Evolutionary conservation across 2,797 vertebrate genomes (phyloP).

Genomic region (Darevskia mixta): DNA sequence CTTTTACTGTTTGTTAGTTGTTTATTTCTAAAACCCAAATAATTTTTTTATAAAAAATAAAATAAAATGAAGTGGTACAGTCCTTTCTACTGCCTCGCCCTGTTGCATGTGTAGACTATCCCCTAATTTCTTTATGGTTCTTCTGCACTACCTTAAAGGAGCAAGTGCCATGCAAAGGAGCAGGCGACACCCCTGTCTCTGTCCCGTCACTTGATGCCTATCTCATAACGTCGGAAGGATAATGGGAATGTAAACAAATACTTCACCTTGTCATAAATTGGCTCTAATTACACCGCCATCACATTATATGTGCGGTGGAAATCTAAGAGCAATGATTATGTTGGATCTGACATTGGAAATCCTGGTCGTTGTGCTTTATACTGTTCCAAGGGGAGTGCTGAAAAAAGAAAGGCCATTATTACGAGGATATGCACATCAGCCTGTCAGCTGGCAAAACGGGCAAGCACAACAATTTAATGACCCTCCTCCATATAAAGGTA

Average conservation of each 20-base stretch:
- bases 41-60: too few species aligned
- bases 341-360: constrained; percentile 38
- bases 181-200: neutral
- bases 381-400: constrained; percentile 15
- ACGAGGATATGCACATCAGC: neutral
- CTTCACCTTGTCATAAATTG: constrained; percentile 26
- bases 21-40: too few species aligned
- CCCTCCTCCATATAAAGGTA: constrained; percentile 19
- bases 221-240: constrained; percentile 10
- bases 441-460: constrained; percentile 30
- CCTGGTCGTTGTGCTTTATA: neutral
- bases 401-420: constrained; percentile 1
- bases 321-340: constrained; percentile 28
- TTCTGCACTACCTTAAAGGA: neutral
- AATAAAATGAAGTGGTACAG: neutral
- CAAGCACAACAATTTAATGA: constrained; percentile 5
- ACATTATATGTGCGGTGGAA: constrained; percentile 14
- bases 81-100: neutral
- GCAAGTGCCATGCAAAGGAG: neutral
- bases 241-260: constrained; percentile 30
- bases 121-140: neutral
- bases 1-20: too few species aligned
- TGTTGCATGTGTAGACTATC: neutral
- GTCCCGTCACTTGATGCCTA: neutral
- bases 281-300: constrained; percentile 1